A percentile compares a stretch with the other conserved stretches of the same genome.
These are phyloP conservation scores for Cheilosia vernalis DNA, from an alignment of 2,888 invertebrate genomes.

Conservation along the genomic window DNA sequence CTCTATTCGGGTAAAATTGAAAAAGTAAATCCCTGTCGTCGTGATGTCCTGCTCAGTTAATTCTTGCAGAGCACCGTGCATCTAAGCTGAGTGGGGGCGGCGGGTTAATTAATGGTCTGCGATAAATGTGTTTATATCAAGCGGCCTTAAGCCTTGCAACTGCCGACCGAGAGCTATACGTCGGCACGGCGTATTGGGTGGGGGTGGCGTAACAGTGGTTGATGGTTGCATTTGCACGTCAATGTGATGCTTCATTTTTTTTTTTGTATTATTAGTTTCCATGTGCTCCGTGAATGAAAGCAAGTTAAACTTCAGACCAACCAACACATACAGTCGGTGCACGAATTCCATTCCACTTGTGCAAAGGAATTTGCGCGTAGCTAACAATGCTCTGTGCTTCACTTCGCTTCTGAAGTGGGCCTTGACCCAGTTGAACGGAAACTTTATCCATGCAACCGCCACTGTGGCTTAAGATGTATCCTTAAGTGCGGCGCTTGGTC, in stretches of 20 bases:
- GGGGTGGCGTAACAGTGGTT: not conserved
- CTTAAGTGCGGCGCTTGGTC: constrained; percentile 55
- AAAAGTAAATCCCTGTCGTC: constrained; percentile 67
- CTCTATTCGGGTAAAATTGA: constrained; percentile 60
- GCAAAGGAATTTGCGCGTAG: constrained; percentile 50
- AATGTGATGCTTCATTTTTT: constrained; percentile 38
- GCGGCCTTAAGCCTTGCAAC: constrained; percentile 45
- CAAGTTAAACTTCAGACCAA: constrained; percentile 32
- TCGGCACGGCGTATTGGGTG: not conserved
- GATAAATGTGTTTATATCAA: constrained; percentile 70
- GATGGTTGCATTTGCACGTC: constrained; percentile 17
- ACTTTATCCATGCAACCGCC: constrained; percentile 50
- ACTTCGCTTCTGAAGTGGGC: constrained; percentile 57
- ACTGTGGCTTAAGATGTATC: constrained; percentile 54
- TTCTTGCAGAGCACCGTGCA: constrained; percentile 42
- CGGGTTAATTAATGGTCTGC: constrained; percentile 71
- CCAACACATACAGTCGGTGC: constrained; percentile 17
- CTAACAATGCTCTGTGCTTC: constrained; percentile 51
- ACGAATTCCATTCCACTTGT: constrained; percentile 31
- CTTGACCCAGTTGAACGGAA: constrained; percentile 68
- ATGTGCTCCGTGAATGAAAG: not conserved
- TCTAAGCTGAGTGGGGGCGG: constrained; percentile 1
- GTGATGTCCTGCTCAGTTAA: constrained; percentile 68
- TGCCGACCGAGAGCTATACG: constrained; percentile 13
- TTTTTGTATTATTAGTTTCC: constrained; percentile 37